Evolutionary conservation across 1,140 invertebrate genomes (phyloP), one percentile per base, ranked within the genome.

Genomic region (Tetramorium alpestre): DNA sequence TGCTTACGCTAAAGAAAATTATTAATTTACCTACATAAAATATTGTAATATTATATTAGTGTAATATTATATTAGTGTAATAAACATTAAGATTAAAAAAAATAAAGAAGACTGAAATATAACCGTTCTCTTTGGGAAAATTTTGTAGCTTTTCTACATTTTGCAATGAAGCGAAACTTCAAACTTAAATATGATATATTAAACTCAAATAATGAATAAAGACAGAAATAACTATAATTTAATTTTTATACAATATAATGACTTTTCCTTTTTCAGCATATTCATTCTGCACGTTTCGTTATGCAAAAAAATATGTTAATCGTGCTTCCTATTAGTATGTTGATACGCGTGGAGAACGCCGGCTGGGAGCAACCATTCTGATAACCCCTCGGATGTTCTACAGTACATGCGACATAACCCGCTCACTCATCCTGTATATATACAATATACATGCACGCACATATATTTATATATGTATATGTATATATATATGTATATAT

Each of bases 261-360:
- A 54, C 10, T 5, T 75, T 75, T 16, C 18, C 16, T 60, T 76
- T 25, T 44, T 49, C 73, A 18, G 38, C n/a, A 33, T 28, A 78
- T 49, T 47, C 5, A 18, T 77, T 25, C 67, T 47, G 28, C 18
- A 3, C 10, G 11, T 22, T 18, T 78, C 3, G 7, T 65, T 49
- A 22, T 41, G 13, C 6, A 25, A 6, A 47, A 70, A 51, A 47
- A 69, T 60, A 58, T 58, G 65, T 72, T 82, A 47, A 82, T 73
- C 22, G 25, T 18, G 16, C 38, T n/a, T 56, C 25, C 18, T 49
- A 56, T 47, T 72, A 82, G 28, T 58, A 56, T 56, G 64, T 58
- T 44, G 65, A 82, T 58, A 44, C 16, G 78, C 78, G n/a, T 70
- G 65, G 65, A 70, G 51, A 54, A 44, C 25, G 54, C 25, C 41